Evolutionary conservation across 2,113 vertebrate species (phyloP), one percentile per base, ranked within the genome.

Genomic region (Thryonomys swinderianus): DNA sequence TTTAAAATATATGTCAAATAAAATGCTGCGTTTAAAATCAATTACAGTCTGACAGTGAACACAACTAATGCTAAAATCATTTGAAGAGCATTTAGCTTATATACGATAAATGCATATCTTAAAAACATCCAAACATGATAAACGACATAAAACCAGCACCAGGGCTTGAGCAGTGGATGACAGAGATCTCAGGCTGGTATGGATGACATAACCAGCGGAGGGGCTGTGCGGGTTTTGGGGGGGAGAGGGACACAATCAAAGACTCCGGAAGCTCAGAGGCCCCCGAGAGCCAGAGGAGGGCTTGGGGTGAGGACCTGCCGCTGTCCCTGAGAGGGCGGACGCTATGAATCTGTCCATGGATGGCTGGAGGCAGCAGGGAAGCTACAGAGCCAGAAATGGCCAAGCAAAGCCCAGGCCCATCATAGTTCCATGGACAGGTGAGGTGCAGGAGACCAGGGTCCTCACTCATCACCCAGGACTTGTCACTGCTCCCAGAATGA

Each of bases 351-450:
- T 37, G 3, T 3, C 21, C 2, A 0, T 1, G 59, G 76, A 13
- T 1, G 55, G 42, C 13, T 2, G 12, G 62, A 61, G 21, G 53
- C 64, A 85, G 71, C 51, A 71, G 34, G 55, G 61, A 91, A 78
- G 40, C 6, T 40, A 7, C 25, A 3, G 71, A 64, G 27, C 17
- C 8, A 2, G 8, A 59, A 73, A 16, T 12, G 7, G n/a, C 42
- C 11, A 40, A 12, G 9, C n/a, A 0, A 23, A 81, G 53, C 59
- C 18, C 40, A 51, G 61, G 0, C 25, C 21, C 32, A 62, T 61
- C 0, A 25, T 0, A 55, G 71, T 55, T 23, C 20, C 10, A 1
- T 2, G 4, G 3, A 4, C 40, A 69, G 74, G 18, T 3, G 1
- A 6, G 9, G 42, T 2, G 4, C 8, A 13, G 66, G 51, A n/a